Evolutionary conservation across 2,797 vertebrate genomes (phyloP).

Genomic region (Melanogrammus aeglefinus): DNA sequence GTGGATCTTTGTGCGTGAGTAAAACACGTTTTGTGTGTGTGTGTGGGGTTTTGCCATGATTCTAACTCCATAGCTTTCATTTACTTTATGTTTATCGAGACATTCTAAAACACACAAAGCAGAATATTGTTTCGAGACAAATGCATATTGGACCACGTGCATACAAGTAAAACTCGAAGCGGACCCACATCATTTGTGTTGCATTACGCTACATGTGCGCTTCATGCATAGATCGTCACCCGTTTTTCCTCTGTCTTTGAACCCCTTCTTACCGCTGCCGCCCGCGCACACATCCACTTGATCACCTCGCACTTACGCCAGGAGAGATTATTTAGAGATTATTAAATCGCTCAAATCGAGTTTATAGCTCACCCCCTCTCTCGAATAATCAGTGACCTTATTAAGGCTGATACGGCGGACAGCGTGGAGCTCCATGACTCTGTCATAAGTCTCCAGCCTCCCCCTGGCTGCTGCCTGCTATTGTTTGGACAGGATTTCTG

Average conservation of each 20-base stretch:
- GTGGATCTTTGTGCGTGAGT: no score
- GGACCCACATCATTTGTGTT: neutral
- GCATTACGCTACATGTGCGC: neutral
- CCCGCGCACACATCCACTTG: neutral
- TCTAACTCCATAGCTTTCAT: no score
- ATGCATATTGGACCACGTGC: no score
- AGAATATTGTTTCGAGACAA: neutral
- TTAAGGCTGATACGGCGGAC: neutral
- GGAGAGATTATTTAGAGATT: neutral
- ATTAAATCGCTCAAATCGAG: neutral
- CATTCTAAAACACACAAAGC: neutral
- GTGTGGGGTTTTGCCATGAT: no score
- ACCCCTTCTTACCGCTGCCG: neutral
- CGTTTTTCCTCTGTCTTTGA: neutral
- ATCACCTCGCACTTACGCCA: neutral
- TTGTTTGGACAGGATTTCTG: neutral
- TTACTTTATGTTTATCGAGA: no score
- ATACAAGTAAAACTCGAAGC: no score
- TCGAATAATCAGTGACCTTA: neutral
- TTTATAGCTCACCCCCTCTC: neutral
- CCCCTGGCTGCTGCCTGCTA: neutral
- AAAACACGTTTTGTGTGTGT: no score
- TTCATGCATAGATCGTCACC: neutral
- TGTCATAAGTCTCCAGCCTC: neutral
- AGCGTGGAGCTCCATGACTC: neutral